A percentile compares a stretch with the other conserved stretches of the same genome.
These are phyloP conservation scores for Microtus ochrogaster DNA, from an alignment of 2,113 vertebrate species.

Conservation along the genomic window DNA sequence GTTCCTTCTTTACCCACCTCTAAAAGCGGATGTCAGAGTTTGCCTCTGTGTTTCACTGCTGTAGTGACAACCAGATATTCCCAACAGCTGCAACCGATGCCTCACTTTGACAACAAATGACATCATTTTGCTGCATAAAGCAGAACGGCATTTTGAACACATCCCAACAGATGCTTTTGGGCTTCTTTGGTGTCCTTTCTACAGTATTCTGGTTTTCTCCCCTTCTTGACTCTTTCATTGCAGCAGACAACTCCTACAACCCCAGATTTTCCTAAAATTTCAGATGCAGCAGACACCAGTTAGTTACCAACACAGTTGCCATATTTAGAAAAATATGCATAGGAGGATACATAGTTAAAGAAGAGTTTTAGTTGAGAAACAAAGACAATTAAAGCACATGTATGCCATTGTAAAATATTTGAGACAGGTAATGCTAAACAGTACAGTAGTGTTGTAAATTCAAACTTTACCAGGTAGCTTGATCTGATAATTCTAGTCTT, in stretches of 20 bases:
- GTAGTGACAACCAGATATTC: not conserved
- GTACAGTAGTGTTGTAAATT: conserved; percentile 34
- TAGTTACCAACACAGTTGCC: not conserved
- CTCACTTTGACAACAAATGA: not conserved
- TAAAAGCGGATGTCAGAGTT: not conserved
- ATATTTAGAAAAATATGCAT: conserved; percentile 33
- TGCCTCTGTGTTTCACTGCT: not conserved
- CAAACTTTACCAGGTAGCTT: not conserved
- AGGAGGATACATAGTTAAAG: not conserved
- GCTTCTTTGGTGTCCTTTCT: not conserved
- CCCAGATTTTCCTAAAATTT: not conserved
- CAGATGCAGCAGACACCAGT: not conserved
- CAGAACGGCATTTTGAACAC: not conserved
- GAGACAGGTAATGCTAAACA: not conserved
- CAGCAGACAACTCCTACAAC: not conserved
- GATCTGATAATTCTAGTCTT: not conserved
- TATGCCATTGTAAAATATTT: not conserved
- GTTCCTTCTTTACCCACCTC: not conserved
- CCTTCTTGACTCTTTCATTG: not conserved
- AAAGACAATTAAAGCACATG: not conserved
- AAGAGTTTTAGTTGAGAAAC: not conserved
- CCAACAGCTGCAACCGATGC: not conserved
- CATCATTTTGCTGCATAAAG: not conserved
- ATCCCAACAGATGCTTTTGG: not conserved
- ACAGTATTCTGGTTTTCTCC: not conserved